These are phyloP conservation scores for Acanthisitta chloris DNA, from an alignment of 2,113 vertebrate species.

Conservation along the genomic window DNA sequence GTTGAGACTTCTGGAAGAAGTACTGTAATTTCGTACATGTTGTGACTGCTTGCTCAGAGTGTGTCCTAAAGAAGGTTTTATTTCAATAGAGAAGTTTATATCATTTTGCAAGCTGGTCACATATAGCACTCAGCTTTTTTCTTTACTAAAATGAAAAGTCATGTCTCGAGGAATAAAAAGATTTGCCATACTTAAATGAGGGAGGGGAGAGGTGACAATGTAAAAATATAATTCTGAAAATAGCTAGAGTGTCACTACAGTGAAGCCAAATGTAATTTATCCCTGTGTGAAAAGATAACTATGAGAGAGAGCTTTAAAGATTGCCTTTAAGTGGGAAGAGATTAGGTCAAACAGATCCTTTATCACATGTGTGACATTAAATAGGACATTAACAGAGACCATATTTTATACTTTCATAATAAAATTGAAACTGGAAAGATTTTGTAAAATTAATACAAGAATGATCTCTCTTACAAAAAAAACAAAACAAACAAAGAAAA, in stretches of 20 bases:
- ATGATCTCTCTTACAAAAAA: background rate
- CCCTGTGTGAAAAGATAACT: background rate
- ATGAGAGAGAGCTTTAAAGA: background rate
- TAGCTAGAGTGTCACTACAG: background rate
- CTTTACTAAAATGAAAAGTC: background rate
- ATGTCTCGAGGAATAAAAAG: background rate
- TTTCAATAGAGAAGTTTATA: background rate
- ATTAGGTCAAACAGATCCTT: background rate
- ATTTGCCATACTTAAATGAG: background rate
- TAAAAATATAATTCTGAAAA: background rate
- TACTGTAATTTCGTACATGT: background rate
- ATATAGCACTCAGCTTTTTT: background rate
- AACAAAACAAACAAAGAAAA: too few species aligned
- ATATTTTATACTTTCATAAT: background rate
- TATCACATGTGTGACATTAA: background rate
- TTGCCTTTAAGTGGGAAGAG: background rate
- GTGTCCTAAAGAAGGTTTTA: background rate
- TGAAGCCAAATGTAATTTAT: background rate
- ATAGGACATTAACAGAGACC: background rate
- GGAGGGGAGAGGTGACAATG: background rate
- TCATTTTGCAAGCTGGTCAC: background rate
- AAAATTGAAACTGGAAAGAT: background rate
- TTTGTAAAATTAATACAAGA: background rate
- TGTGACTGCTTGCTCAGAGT: background rate
- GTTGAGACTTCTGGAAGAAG: background rate